Evolutionary conservation across 2,113 vertebrate genomes (phyloP).

Genomic region (Falco punctatus): DNA sequence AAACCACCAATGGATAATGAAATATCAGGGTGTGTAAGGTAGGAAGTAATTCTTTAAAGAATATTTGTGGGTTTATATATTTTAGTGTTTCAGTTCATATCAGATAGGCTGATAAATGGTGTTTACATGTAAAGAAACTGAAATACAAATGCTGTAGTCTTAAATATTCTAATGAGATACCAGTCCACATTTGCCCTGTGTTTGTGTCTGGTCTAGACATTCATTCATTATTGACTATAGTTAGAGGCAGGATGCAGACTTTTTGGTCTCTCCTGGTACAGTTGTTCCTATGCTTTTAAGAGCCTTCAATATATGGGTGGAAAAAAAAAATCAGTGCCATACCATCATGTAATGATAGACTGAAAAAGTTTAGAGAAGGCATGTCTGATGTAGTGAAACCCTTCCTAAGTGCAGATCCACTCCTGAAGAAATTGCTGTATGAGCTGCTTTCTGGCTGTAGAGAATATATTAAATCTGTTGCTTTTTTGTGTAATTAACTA

Average conservation of each 20-base stretch:
- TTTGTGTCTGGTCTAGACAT: background rate
- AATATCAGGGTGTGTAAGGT: background rate
- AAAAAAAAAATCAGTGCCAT: background rate
- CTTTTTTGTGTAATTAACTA: background rate
- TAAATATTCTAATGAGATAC: background rate
- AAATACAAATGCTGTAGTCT: background rate
- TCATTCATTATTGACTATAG: fast-evolving
- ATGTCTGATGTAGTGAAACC: background rate
- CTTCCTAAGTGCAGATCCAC: background rate
- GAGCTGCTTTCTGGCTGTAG: background rate
- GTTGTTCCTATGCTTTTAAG: background rate
- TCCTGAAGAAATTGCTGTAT: background rate
- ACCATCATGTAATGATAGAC: background rate
- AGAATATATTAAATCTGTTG: background rate
- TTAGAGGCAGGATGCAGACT: background rate
- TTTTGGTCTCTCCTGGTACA: background rate
- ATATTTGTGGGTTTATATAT: background rate
- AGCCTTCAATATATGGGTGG: background rate
- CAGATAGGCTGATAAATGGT: background rate
- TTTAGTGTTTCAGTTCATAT: background rate
- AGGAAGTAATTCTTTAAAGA: background rate
- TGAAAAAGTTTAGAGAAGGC: background rate
- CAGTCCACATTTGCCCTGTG: background rate
- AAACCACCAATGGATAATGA: background rate
- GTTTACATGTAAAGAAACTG: background rate